Conservation (phyloP, 2,797 vertebrate species). For the Aplochiton taeniatus region DNA sequence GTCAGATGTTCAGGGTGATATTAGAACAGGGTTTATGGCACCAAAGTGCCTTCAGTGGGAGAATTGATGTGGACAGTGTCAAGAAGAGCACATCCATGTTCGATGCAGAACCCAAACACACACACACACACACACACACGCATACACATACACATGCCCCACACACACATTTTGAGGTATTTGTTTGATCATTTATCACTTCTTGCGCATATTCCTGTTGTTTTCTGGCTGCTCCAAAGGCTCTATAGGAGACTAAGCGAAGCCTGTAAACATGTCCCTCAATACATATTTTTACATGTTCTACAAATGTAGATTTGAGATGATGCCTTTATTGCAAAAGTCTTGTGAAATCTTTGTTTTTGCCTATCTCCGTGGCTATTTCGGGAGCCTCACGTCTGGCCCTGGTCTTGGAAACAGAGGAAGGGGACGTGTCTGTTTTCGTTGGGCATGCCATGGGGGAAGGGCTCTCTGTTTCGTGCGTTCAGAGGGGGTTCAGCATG, state of each 20-base stretch:
- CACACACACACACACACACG: neutral
- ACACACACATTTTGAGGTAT: neutral
- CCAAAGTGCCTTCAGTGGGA: too few relatives aligned
- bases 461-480: too few relatives aligned
- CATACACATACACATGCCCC: neutral
- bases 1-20: too few relatives aligned
- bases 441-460: too few relatives aligned
- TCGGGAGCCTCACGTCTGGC: neutral
- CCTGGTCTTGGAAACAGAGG: neutral
- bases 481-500: too few relatives aligned
- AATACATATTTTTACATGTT: neutral
- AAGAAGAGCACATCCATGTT: neutral
- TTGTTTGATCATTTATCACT: neutral
- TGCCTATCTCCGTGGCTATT: neutral
- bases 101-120: neutral
- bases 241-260: too few relatives aligned
- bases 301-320: neutral
- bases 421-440: neutral
- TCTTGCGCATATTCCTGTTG: too few relatives aligned
- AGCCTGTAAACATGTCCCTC: too few relatives aligned
- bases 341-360: neutral
- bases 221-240: too few relatives aligned
- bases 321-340: neutral
- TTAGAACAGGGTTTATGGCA: too few relatives aligned
- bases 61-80: neutral